Conservation (phyloP, 2,888 invertebrate species). For the Pristionchus arcanus region DNA sequence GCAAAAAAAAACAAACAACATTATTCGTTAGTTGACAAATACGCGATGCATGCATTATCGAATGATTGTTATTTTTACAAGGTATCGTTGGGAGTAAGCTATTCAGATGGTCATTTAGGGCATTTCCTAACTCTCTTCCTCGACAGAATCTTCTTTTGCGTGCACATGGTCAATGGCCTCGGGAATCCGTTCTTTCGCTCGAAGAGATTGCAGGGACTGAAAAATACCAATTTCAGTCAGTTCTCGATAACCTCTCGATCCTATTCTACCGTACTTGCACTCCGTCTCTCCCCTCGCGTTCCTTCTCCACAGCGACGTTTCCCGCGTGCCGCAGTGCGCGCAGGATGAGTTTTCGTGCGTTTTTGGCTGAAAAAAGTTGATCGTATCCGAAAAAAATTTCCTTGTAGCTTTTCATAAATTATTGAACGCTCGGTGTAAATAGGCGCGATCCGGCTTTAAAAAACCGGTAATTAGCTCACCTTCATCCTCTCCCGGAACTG, state of each 20-base stretch:
- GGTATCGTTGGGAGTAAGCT: no score
- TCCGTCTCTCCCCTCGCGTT: not conserved
- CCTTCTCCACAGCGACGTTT: not conserved
- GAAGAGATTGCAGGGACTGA: not conserved
- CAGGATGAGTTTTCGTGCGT: not conserved
- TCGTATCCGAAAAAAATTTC: no score
- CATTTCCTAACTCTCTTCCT: not conserved
- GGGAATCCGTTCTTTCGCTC: not conserved
- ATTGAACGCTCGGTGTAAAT: no score
- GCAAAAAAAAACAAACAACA: no score
- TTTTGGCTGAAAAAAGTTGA: not conserved
- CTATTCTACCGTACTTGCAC: conserved; percentile 32
- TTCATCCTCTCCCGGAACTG: not conserved
- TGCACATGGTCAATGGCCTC: not conserved
- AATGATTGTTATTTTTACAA: no score
- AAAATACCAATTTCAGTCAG: not conserved
- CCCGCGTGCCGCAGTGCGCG: not conserved
- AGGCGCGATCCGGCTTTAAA: no score
- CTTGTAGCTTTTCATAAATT: no score
- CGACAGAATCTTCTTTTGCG: not conserved
- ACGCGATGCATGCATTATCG: no score
- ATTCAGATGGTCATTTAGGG: no score
- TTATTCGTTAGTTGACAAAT: no score
- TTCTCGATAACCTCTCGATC: not conserved
- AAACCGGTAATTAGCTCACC: not conserved